A percentile compares a stretch with the other conserved stretches of the same genome.
phyloP scores from a whole-genome alignment of 2,797 vertebrate species.

The Coregonus ussuriensis region DNA sequence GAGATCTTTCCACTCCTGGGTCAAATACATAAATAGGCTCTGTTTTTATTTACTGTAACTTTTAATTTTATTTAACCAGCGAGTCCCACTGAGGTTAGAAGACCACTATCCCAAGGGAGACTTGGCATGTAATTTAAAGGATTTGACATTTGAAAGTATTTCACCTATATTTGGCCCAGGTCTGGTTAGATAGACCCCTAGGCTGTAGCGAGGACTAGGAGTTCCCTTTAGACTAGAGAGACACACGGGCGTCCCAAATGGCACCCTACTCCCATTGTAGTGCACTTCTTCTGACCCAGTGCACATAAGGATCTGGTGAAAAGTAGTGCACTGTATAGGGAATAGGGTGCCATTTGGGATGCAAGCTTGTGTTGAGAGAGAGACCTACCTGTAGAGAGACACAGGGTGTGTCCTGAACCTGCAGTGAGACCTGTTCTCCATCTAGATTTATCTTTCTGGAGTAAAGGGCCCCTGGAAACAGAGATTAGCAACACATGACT shows the following conservation, averaged over 20 bases:
- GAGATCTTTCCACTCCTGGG: background rate
- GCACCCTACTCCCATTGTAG: background rate
- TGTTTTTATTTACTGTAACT: background rate
- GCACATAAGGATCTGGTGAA: background rate
- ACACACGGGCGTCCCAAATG: background rate
- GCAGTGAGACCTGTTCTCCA: slow-evolving; percentile 89
- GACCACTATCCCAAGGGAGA: background rate
- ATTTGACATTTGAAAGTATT: background rate
- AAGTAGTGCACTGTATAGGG: background rate
- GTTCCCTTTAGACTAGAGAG: background rate
- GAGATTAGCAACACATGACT: background rate
- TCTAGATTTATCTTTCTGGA: slow-evolving; percentile 90
- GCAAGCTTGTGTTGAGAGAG: background rate
- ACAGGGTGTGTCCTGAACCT: slow-evolving; percentile 93
- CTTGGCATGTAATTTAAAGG: background rate
- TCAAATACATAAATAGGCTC: no score
- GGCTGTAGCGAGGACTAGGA: background rate
- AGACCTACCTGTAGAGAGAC: slow-evolving; percentile 86
- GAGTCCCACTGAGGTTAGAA: background rate
- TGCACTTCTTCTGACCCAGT: background rate
- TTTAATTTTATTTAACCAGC: background rate
- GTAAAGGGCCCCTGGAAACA: slow-evolving; percentile 84
- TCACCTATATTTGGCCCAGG: background rate
- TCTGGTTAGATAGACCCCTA: background rate
- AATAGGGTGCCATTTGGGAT: background rate